Conservation (phyloP, 2,888 invertebrate genomes). For the Drosophila testacea region DNA sequence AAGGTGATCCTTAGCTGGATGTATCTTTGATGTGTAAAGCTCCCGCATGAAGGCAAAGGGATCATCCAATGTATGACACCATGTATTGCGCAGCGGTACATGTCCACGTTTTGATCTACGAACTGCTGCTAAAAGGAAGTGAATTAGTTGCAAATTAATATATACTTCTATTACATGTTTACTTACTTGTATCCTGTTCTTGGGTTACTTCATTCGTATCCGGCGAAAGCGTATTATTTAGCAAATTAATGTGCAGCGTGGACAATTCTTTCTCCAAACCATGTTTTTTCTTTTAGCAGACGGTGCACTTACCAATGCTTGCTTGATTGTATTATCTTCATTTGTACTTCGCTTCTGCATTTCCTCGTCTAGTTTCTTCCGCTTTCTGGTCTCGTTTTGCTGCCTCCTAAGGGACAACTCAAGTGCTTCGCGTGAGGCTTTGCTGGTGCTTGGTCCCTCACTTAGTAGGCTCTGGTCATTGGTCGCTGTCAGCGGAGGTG, state of each 20-base stretch:
- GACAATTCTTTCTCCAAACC: background rate
- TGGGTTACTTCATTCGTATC: background rate
- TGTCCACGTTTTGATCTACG: slow-evolving; percentile 72
- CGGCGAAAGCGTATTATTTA: background rate
- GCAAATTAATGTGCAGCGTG: background rate
- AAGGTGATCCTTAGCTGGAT: background rate
- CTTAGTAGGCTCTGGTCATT: background rate
- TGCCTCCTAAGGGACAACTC: background rate
- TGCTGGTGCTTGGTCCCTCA: slow-evolving; percentile 45
- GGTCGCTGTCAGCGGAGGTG: background rate
- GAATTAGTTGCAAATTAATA: background rate
- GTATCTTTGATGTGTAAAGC: background rate
- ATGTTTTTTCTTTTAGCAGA: background rate
- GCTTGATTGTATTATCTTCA: slow-evolving; percentile 45
- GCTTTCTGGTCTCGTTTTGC: background rate
- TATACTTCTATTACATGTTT: background rate
- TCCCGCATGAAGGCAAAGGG: slow-evolving; percentile 36
- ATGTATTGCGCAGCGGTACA: slow-evolving; percentile 49
- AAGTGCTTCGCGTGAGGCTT: slow-evolving; percentile 22
- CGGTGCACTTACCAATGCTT: slow-evolving; percentile 19
- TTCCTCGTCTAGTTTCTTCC: background rate
- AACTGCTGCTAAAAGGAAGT: slow-evolving; percentile 29
- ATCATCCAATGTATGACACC: slow-evolving; percentile 32
- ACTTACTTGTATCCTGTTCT: slow-evolving; percentile 32
- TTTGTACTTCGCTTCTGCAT: background rate